A percentile compares a stretch with the other conserved stretches of the same genome.
These are phyloP conservation scores for Ataeniobius toweri DNA, from an alignment of 2,797 vertebrate species.

Conservation along the genomic window DNA sequence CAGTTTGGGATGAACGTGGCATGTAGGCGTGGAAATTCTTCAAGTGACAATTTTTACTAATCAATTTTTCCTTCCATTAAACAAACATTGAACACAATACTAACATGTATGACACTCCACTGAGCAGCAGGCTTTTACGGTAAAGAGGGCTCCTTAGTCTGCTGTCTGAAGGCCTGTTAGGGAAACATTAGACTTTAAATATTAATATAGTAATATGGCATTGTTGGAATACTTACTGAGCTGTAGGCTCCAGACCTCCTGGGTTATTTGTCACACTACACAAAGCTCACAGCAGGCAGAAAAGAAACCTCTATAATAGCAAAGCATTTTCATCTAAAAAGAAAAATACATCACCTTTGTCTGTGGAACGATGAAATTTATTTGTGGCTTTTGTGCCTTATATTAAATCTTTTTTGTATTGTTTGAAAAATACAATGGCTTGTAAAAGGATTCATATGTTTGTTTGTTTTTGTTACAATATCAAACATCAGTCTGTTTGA, in stretches of 20 bases:
- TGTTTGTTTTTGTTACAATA: background rate
- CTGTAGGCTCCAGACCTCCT: constrained; percentile 72
- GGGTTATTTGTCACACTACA: constrained; percentile 78
- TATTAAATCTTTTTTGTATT: constrained; percentile 7
- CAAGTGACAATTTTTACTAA: background rate
- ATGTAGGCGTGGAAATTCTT: background rate
- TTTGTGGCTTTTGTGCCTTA: constrained; percentile 8
- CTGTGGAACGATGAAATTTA: constrained; percentile 8
- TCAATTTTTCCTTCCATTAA: constrained; percentile 4
- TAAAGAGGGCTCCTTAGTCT: constrained; percentile 56
- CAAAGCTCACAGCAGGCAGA: constrained; percentile 63
- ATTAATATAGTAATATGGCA: constrained; percentile 83
- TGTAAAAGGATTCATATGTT: background rate
- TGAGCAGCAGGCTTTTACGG: constrained; percentile 30
- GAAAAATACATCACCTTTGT: constrained; percentile 12
- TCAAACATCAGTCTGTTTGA: background rate
- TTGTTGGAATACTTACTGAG: constrained; percentile 80
- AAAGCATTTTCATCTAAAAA: constrained; percentile 12
- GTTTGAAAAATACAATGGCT: constrained; percentile 6
- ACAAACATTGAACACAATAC: constrained; percentile 12
- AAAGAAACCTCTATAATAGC: constrained; percentile 47
- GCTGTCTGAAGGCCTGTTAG: constrained; percentile 76
- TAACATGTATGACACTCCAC: constrained; percentile 40
- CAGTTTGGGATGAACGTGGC: background rate
- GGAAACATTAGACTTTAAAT: constrained; percentile 83